Conservation (phyloP, 2,888 invertebrate genomes). For the Spisula solida region DNA sequence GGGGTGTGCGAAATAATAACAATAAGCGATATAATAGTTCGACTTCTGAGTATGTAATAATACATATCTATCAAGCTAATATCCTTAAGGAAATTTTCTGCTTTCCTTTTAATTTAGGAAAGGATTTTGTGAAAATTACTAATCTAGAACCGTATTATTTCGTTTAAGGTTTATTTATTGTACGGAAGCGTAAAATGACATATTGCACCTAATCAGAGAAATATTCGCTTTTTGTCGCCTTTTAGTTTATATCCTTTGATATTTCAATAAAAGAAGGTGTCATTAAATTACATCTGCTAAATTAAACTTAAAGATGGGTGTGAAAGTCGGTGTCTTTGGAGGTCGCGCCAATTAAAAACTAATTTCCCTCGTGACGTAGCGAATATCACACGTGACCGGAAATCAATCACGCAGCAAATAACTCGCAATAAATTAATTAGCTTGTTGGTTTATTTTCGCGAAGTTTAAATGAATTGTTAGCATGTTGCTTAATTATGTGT, state of each 20-base stretch:
- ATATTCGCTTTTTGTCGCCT: neutral
- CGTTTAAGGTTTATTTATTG: too few relatives aligned
- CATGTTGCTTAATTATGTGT: conserved; percentile 24
- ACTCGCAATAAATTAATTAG: neutral
- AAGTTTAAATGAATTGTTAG: conserved; percentile 15
- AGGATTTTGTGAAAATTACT: neutral
- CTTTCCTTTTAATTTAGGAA: neutral
- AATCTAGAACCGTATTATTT: neutral
- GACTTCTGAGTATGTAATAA: too few relatives aligned
- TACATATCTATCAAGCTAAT: too few relatives aligned
- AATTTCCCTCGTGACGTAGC: neutral
- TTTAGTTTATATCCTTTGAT: conserved; percentile 25
- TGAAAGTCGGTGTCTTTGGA: conserved; percentile 29
- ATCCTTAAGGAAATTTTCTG: too few relatives aligned
- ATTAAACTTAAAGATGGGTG: conserved; percentile 32
- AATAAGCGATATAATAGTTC: too few relatives aligned
- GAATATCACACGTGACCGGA: neutral
- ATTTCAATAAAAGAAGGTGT: conserved; percentile 28
- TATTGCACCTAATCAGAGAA: neutral
- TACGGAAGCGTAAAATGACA: too few relatives aligned
- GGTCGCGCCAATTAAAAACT: conserved; percentile 27
- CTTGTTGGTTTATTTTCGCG: neutral
- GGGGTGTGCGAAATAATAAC: too few relatives aligned
- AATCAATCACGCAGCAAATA: conserved; percentile 15
- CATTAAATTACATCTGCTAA: conserved; percentile 35